Evolutionary conservation across 1,140 invertebrate species (phyloP).

Genomic region (Drusus annulatus): DNA sequence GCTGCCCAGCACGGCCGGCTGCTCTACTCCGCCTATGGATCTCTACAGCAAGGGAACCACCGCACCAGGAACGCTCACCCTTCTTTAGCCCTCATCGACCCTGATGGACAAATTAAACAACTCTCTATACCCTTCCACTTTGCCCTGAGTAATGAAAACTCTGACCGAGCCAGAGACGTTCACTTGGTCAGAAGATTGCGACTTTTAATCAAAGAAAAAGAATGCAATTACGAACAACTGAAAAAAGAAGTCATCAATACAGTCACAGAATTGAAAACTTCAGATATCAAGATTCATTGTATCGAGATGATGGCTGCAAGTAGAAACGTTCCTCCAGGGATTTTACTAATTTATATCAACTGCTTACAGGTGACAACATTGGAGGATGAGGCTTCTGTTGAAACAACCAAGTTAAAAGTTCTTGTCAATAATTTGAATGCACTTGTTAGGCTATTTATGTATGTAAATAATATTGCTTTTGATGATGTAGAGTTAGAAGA

Average conservation of each 20-base stretch:
- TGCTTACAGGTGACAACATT: slow-evolving; percentile 66
- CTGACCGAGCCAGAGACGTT: slow-evolving; percentile 87
- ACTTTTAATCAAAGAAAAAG: slow-evolving; percentile 73
- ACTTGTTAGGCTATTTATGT: slow-evolving; percentile 47
- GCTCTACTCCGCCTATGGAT: slow-evolving; percentile 72
- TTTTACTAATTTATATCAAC: slow-evolving; percentile 70
- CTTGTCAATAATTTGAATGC: slow-evolving; percentile 60
- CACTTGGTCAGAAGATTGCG: slow-evolving; percentile 88
- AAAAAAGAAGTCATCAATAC: slow-evolving; percentile 70
- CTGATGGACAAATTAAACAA: slow-evolving; percentile 85
- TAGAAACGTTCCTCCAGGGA: slow-evolving; percentile 73
- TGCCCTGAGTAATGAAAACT: slow-evolving; percentile 89
- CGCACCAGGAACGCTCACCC: slow-evolving; percentile 67
- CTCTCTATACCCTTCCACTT: slow-evolving; percentile 92
- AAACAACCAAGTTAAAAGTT: slow-evolving; percentile 57
- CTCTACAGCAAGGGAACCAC: slow-evolving; percentile 68
- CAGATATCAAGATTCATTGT: slow-evolving; percentile 80
- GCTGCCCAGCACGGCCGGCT: slow-evolving; percentile 87
- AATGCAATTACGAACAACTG: slow-evolving; percentile 67
- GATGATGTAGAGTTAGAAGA: slow-evolving; percentile 6
- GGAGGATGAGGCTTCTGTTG: slow-evolving; percentile 55
- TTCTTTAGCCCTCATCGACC: slow-evolving; percentile 85
- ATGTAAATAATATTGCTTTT: slow-evolving; percentile 43
- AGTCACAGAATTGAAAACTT: slow-evolving; percentile 81
- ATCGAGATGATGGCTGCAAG: slow-evolving; percentile 80